Base-by-base conservation (phyloP, 2,113 vertebrate species). In the Etheostoma spectabile region DNA sequence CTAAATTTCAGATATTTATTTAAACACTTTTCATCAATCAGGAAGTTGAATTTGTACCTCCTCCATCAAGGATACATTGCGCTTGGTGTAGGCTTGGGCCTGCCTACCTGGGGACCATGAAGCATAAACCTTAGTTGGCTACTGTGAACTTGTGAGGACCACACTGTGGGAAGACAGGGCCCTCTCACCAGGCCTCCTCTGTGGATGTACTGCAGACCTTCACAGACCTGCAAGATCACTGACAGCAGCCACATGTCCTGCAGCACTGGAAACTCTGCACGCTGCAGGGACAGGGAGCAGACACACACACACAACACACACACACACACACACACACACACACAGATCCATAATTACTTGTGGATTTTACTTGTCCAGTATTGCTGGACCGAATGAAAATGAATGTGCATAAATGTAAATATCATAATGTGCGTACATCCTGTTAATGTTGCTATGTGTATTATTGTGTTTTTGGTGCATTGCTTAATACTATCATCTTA, bases 121-220 rank as follows among this genome's bases (percentile, higher is more conserved):
- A 93, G 70, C 95, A 91, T 1, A 95, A 92, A 72, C 85, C 81
- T 91, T 73, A 96, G 90, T 96, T 95, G 48, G 92, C 95, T 18
- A 94, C 83, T 21, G 83, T 83, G 2, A 93, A 92, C 59, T 83
- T 5, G 94, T 91, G 19, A 96, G 79, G 77, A 95, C 87, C 49
- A 96, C 90, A 0, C 91, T 91, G 4, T 96, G 95, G 19, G 94
- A 95, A 42, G 92, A 95, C 19, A 96, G 93, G 16, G 87, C 77
- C 0, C 94, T 85, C 2, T 91, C 22, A 94, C 89, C 49, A 86
- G 82, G 10, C 88, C 77, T 10, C 52, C 87, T 13, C 77, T 62
- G 49, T 95, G 95, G 75, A 96, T 90, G 86, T 91, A 95, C 30
- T 89, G 75, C 79, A 96, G 91, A 1, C 93, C 95, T 42, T 95